Percentiles rank a stretch among this genome's conserved stretches.
Conservation (phyloP, 2,888 invertebrate species). For the Diplolepis rosae region DNA sequence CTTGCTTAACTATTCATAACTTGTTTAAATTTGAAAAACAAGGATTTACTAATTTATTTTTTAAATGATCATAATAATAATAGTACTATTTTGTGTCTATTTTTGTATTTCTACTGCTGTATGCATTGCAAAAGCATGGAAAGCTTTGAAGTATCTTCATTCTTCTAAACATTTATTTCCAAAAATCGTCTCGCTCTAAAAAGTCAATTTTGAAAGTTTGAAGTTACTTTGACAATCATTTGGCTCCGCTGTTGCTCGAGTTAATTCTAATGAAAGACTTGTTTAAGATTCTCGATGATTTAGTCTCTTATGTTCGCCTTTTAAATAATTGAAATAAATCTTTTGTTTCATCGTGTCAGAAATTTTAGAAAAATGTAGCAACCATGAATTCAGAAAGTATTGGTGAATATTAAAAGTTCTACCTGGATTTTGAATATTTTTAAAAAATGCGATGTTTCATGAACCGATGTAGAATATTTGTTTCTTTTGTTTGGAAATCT, state of each 20-base stretch:
- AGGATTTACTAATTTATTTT: background rate
- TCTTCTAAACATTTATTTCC: background rate
- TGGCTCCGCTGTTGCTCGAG: background rate
- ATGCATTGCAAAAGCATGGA: constrained; percentile 24
- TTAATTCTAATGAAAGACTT: background rate
- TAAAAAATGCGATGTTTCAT: background rate
- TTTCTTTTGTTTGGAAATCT: background rate
- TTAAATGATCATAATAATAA: background rate
- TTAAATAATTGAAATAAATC: too few species aligned
- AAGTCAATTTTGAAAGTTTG: background rate
- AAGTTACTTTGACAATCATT: background rate
- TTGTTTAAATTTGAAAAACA: background rate
- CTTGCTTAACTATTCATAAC: background rate
- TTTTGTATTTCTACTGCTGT: background rate
- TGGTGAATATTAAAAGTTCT: background rate
- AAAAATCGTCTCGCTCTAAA: background rate
- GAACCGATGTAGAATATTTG: background rate
- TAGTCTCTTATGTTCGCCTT: too few species aligned
- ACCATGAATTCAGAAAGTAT: background rate
- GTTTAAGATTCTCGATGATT: background rate
- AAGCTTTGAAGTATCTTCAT: constrained; percentile 5
- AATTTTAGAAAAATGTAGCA: background rate
- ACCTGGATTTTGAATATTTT: background rate
- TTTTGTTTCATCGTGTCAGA: too few species aligned
- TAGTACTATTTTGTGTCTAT: background rate